Evolutionary conservation across 2,113 vertebrate genomes (phyloP).

Genomic region (Cygnus atratus): DNA sequence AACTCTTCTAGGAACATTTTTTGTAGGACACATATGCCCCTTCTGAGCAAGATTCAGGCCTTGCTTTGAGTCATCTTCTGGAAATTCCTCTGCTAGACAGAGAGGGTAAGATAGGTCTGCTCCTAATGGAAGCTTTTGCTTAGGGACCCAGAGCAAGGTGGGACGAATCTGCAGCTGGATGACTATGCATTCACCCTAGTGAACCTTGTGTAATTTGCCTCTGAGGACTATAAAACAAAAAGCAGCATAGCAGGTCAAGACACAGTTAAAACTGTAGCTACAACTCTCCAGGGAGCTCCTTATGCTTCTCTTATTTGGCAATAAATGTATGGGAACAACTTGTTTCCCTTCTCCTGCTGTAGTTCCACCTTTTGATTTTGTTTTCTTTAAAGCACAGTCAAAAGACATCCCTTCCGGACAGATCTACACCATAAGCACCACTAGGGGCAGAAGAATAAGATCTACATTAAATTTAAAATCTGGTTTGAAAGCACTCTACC

Average conservation of each 20-base stretch:
- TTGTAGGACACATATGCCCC: neutral
- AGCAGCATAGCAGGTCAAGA: neutral
- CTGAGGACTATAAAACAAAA: conserved; percentile 18
- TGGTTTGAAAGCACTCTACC: neutral
- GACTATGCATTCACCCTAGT: neutral
- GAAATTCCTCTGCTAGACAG: neutral
- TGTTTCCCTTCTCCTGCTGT: neutral
- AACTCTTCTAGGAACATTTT: neutral
- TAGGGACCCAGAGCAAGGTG: conserved; percentile 2
- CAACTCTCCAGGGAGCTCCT: neutral
- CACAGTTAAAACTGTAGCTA: neutral
- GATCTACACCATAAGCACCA: neutral
- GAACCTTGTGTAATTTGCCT: conserved; percentile 32
- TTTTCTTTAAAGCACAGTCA: conserved; percentile 21
- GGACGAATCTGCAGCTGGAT: conserved; percentile 38
- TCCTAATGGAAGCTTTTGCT: neutral
- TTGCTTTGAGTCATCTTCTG: neutral
- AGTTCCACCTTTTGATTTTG: conserved; percentile 28
- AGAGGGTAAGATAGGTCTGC: neutral
- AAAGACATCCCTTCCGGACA: conserved; percentile 20
- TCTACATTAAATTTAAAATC: neutral
- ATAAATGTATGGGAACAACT: conserved; percentile 38
- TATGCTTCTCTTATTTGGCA: conserved; percentile 7
- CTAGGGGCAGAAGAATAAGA: neutral
- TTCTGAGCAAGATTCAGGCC: neutral